These are phyloP conservation scores for Acrocephalus scirpaceus DNA, from an alignment of 2,797 vertebrate species.

Conservation along the genomic window DNA sequence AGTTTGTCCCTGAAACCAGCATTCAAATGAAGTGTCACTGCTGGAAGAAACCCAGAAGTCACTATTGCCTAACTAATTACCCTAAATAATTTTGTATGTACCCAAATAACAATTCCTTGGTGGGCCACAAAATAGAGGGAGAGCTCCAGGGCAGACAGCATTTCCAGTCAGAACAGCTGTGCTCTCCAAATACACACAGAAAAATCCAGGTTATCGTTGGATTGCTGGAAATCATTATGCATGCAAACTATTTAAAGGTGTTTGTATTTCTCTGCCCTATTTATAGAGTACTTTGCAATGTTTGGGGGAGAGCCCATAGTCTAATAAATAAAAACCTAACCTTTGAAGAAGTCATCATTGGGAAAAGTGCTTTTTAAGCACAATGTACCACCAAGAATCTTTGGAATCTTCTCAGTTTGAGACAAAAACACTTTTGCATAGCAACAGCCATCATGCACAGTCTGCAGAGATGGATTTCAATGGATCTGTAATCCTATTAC, in stretches of 20 bases:
- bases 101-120: not conserved
- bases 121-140: not conserved
- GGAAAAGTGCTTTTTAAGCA: not conserved
- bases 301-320: not conserved
- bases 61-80: not conserved
- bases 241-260: not conserved
- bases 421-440: not conserved
- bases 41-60: not conserved
- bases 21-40: not conserved
- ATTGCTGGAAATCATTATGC: not conserved
- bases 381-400: not conserved
- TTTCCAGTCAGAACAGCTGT: not conserved
- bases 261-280: not conserved
- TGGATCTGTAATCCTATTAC: not conserved
- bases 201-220: not conserved
- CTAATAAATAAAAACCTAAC: not conserved
- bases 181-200: not conserved
- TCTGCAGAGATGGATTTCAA: not conserved
- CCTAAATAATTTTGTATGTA: not conserved
- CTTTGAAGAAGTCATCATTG: not conserved
- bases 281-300: not conserved
- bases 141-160: not conserved
- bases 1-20: not conserved
- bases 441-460: not conserved
- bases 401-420: not conserved